Percentiles rank a stretch among this genome's conserved stretches.
These are phyloP conservation scores for Heliconius ethilla DNA, from an alignment of 2,888 invertebrate genomes.

Conservation along the genomic window DNA sequence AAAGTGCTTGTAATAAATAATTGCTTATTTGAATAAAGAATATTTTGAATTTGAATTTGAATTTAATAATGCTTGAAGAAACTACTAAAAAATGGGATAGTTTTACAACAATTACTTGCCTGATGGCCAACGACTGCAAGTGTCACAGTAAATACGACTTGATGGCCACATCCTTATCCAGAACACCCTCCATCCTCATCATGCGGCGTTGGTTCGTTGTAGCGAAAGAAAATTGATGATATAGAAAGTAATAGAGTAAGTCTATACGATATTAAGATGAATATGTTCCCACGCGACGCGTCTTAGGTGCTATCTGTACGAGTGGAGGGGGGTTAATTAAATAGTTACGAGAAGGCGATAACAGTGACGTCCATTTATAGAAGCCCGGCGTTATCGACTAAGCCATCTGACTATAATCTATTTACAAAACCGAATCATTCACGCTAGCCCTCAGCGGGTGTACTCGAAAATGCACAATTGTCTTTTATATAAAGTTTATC, in stretches of 20 bases:
- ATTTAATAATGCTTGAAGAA: neutral
- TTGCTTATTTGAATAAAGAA: too few relatives aligned
- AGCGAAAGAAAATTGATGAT: slow-evolving; percentile 37
- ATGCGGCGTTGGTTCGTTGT: slow-evolving; percentile 45
- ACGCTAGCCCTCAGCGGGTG: slow-evolving; percentile 20
- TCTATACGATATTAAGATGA: slow-evolving; percentile 47
- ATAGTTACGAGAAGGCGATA: slow-evolving; percentile 71
- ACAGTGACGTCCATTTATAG: slow-evolving; percentile 70
- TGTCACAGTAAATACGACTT: slow-evolving; percentile 51
- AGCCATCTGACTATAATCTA: slow-evolving; percentile 69
- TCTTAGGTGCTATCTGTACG: slow-evolving; percentile 67
- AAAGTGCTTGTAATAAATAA: too few relatives aligned
- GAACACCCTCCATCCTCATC: slow-evolving; percentile 77
- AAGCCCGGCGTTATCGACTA: slow-evolving; percentile 69
- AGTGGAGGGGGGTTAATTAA: slow-evolving; percentile 74
- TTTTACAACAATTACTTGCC: slow-evolving; percentile 28
- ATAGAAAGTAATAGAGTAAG: slow-evolving; percentile 36
- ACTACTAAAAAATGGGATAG: neutral
- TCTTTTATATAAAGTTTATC: neutral
- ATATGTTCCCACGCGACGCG: slow-evolving; percentile 70
- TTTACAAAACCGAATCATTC: slow-evolving; percentile 57
- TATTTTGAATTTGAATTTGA: too few relatives aligned
- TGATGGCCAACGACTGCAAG: slow-evolving; percentile 38
- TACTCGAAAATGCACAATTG: slow-evolving; percentile 13
- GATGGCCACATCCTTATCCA: slow-evolving; percentile 73